Evolutionary conservation across 2,113 vertebrate genomes (phyloP), one percentile per base, ranked within the genome.

Genomic region (Baryphthengus martii): DNA sequence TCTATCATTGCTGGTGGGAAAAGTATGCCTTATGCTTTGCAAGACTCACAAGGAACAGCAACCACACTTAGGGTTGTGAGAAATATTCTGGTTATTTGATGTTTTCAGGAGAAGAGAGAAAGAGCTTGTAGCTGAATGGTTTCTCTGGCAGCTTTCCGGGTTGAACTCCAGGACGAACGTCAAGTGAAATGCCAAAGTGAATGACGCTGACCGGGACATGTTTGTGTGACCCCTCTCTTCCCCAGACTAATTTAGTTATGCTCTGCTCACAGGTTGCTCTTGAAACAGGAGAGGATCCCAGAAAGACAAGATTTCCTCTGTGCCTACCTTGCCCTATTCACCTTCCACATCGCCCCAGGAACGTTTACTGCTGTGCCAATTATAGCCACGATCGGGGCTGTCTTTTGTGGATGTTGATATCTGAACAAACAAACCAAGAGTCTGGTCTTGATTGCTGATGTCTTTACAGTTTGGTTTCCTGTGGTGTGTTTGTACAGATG

Each of bases 391-490:
- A 63, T 58, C 2, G 0, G 39, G 58, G n/a, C 80, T 85, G 79
- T n/a, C 53, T 80, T 75, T 44, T 29, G 74, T 76, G 75, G 59
- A 35, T 87, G 85, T 65, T 92, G 80, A 80, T 94, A 88, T 39
- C 67, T 0, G 31, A 93, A 91, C 73, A 95, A 94, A 94, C 71
- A 90, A 96, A 94, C 47, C 58, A 37, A 59, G 77, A 86, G 74
- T 86, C 88, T 95, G 83, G 83, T 81, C 79, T 94, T 94, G 90
- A 95, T 93, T 96, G 85, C 68, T 71, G 58, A 42, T 85, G 77
- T 88, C 95, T 95, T 75, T 81, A 83, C 80, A 81, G 4, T 92
- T 94, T 77, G 74, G 68, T 72, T 96, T 97, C 92, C 96, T 90
- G 89, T 93, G 88, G 89, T 0, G 13, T 94, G 93, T 95, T 95